Evolutionary conservation across 1,140 invertebrate genomes (phyloP).

Genomic region (Nixonia krombeini): DNA sequence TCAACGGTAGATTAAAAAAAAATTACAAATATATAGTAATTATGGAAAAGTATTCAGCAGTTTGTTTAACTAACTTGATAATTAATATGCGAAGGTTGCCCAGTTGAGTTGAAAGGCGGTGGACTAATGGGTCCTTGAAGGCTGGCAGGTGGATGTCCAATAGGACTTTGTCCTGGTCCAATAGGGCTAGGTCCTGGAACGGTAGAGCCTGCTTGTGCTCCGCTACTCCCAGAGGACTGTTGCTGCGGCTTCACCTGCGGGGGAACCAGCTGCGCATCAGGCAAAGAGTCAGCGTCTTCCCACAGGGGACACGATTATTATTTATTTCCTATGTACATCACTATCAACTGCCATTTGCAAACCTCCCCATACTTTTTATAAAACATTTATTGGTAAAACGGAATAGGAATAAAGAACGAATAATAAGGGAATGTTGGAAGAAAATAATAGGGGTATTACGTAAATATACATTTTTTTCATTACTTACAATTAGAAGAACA

Average conservation of each 20-base stretch:
- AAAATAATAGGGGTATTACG: neutral
- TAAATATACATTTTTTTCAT: conserved; percentile 7
- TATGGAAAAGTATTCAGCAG: conserved; percentile 12
- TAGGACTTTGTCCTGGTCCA: conserved; percentile 72
- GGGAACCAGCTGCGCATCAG: conserved; percentile 74
- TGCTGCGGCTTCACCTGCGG: conserved; percentile 82
- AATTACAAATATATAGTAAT: conserved; percentile 36
- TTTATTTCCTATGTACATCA: conserved; percentile 61
- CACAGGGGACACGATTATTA: conserved; percentile 71
- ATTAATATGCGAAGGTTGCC: conserved; percentile 74
- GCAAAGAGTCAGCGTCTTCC: conserved; percentile 72
- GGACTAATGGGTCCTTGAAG: conserved; percentile 70
- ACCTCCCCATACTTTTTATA: neutral
- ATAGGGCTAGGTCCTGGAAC: conserved; percentile 69
- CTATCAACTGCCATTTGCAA: conserved; percentile 49
- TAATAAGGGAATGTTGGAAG: neutral
- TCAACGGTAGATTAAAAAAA: conserved; percentile 39
- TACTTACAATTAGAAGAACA: conserved; percentile 24
- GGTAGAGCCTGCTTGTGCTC: conserved; percentile 64
- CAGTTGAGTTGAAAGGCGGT: conserved; percentile 70
- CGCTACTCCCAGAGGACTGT: conserved; percentile 73
- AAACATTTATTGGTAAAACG: neutral
- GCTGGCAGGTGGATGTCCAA: conserved; percentile 74
- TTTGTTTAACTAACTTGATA: conserved; percentile 72
- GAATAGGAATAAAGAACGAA: neutral